Conservation (phyloP, 2,888 invertebrate species). For the Hirtodrosophila duncani region DNA sequence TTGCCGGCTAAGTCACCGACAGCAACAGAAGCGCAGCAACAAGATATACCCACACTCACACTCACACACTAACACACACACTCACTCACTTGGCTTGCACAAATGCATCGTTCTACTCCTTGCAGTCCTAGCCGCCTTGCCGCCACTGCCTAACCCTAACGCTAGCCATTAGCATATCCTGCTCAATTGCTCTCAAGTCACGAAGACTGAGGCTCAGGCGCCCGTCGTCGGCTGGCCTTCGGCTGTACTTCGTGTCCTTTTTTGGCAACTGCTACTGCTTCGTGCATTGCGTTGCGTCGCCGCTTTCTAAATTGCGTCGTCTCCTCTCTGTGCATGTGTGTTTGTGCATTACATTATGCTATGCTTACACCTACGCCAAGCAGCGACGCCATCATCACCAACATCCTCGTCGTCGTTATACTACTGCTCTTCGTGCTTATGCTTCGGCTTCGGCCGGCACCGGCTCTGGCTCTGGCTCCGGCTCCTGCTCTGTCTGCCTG, state of each 20-base stretch:
- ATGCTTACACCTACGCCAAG: conserved; percentile 34
- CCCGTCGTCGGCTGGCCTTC: conserved; percentile 28
- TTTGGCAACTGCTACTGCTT: no score
- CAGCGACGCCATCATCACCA: conserved; percentile 19
- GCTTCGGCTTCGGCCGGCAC: conserved; percentile 31
- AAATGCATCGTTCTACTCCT: no score
- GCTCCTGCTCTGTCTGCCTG: conserved; percentile 13
- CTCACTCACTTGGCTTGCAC: no score
- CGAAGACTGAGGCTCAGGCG: conserved; percentile 52
- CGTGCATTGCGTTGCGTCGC: conserved; percentile 59
- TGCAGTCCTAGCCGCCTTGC: no score
- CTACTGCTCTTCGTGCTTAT: conserved; percentile 32
- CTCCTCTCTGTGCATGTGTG: conserved; percentile 26
- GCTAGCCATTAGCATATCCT: no score
- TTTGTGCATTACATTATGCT: conserved; percentile 56
- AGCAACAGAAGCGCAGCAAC: no score
- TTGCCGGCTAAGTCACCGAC: conserved; percentile 20
- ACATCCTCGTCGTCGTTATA: conserved; percentile 16
- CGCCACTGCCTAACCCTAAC: no score
- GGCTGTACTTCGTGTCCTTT: conserved; percentile 53
- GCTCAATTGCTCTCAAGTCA: conserved; percentile 12
- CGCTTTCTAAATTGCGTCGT: no score
- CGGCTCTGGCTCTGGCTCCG: conserved; percentile 21
- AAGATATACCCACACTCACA: no score
- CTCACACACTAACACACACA: no score